A percentile compares a stretch with the other conserved stretches of the same genome.
Evolutionary conservation across 2,113 vertebrate species (phyloP).

Genomic region (Ginglymostoma cirratum): DNA sequence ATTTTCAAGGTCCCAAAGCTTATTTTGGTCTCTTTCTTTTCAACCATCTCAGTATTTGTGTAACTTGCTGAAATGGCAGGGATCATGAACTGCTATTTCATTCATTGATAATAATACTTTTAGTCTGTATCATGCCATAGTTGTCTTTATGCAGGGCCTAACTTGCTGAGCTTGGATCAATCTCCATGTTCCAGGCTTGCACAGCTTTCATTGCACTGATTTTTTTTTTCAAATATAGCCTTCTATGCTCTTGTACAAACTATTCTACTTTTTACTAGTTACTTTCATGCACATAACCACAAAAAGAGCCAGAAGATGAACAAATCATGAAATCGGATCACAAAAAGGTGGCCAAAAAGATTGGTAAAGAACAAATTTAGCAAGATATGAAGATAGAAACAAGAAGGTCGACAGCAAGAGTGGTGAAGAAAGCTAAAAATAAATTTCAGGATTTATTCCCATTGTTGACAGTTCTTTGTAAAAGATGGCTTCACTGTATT

Average conservation of each 20-base stretch:
- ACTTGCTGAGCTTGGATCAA: not conserved
- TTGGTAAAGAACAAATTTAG: not conserved
- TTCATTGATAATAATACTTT: not conserved
- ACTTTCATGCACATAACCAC: not conserved
- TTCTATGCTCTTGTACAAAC: not conserved
- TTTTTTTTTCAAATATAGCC: not conserved
- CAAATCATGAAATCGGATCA: not conserved
- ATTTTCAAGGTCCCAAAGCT: not conserved
- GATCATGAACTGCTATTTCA: not conserved
- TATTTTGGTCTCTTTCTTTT: not conserved
- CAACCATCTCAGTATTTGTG: not conserved
- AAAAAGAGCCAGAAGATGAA: not conserved
- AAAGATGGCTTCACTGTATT: not conserved
- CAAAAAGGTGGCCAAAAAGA: not conserved
- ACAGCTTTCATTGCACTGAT: not conserved
- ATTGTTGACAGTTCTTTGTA: not conserved
- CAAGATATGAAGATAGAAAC: not conserved
- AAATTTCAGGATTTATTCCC: not conserved
- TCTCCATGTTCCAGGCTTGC: not conserved
- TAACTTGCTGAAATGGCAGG: not conserved
- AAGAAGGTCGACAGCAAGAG: not conserved
- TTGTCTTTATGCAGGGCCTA: not conserved
- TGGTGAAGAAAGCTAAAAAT: not conserved
- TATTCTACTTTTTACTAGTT: not conserved
- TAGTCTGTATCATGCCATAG: not conserved